A percentile compares a stretch with the other conserved stretches of the same genome.
phyloP scores from a whole-genome alignment of 2,888 invertebrate species.

The Nebria salina region DNA sequence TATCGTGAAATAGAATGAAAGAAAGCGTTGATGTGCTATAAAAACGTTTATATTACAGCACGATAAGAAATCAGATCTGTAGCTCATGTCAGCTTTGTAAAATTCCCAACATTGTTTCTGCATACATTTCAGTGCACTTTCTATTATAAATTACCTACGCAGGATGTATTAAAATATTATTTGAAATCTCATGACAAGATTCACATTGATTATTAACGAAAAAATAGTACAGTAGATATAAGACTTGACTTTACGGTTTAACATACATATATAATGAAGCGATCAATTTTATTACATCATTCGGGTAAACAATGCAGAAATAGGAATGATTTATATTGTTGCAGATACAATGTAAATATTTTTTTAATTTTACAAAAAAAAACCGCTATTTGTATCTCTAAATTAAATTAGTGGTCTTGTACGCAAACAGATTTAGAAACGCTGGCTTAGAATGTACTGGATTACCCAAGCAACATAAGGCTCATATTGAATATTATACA shows the following conservation, averaged over 20 bases:
- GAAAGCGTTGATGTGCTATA: neutral
- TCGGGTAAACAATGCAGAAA: no score
- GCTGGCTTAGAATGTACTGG: no score
- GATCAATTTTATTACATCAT: no score
- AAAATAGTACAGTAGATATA: neutral
- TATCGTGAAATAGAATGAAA: neutral
- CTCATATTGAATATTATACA: no score
- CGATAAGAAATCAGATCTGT: constrained; percentile 37
- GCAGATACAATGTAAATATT: no score
- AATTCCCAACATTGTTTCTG: constrained; percentile 39
- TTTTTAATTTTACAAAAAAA: no score
- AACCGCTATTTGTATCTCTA: no score
- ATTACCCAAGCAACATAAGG: no score
- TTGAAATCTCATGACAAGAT: constrained; percentile 7
- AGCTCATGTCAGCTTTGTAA: constrained; percentile 20
- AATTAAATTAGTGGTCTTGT: no score
- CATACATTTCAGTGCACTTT: constrained; percentile 35
- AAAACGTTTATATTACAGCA: neutral
- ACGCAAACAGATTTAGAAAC: no score
- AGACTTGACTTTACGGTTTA: neutral
- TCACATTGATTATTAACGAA: neutral
- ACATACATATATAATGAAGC: no score
- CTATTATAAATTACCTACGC: constrained; percentile 28
- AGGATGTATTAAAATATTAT: constrained; percentile 5
- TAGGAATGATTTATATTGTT: no score